Conservation (phyloP, 2,113 vertebrate genomes). For the Otus sunia region DNA sequence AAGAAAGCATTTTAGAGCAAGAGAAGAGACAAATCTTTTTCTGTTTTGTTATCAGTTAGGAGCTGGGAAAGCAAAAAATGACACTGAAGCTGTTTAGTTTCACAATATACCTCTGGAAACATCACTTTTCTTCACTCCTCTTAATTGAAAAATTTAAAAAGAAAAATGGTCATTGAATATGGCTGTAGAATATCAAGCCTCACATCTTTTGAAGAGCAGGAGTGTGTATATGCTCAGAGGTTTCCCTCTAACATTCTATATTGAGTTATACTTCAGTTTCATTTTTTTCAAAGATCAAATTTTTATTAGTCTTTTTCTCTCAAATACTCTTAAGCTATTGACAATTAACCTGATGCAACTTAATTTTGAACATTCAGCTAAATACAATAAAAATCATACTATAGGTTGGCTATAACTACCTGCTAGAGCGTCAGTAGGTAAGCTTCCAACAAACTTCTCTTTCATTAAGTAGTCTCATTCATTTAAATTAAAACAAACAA, state of each 20-base stretch:
- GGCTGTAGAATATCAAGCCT: neutral
- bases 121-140: neutral
- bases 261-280: neutral
- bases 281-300: neutral
- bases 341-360: neutral
- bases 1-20: neutral
- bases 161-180: neutral
- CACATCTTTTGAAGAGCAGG: neutral
- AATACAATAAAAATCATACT: neutral
- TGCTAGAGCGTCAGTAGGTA: neutral
- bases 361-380: neutral
- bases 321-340: neutral
- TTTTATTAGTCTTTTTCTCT: neutral
- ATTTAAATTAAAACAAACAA: neutral
- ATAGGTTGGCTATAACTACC: neutral
- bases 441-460: neutral
- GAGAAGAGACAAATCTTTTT: neutral
- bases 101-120: neutral
- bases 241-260: neutral
- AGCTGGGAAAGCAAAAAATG: neutral
- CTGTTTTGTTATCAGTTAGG: neutral
- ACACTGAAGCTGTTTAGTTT: neutral
- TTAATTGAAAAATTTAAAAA: neutral
- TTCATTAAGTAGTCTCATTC: neutral
- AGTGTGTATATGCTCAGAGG: neutral